Base-by-base conservation (phyloP, 2,113 vertebrate genomes). In the Corydoras sp. region DNA sequence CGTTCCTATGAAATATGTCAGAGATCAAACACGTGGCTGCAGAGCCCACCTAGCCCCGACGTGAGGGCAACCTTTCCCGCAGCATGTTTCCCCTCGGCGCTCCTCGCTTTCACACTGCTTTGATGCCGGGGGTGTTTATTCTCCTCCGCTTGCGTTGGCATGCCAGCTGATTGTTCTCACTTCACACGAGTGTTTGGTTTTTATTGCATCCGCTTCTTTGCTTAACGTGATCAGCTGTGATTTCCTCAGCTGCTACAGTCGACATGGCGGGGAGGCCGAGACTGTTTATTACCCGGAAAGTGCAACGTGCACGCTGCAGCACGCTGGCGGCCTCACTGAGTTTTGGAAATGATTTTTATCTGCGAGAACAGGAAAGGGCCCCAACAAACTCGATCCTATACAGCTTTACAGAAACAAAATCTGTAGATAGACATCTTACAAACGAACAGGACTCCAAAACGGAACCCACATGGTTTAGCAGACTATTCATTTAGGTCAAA, bases 11-110 rank as follows among this genome's bases (percentile, higher is more conserved):
- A 81, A 82, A 77, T 74, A 77, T 84, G 87, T 88, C 88, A 86
- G 83, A 87, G 85, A 88, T 88, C 69, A 84, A 88, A 79, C 87
- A 81, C 80, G 75, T 76, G 82, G 81, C 81, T 83, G 79, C 54
- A 60, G 65, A 67, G 65, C 61, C 76, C 59, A 53, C 65, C 69
- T 50, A 35, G 68, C 9, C 76, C 68, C 71, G 79, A 80, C 81
- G 77, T 76, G 76, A 51, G 81, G 76, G 78, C 73, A 85, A 58
- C 58, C 32, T 64, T 73, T 82, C 65, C 35, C 31, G 60, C 55
- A 75, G 69, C 31, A 79, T 62, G 73, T 74, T 65, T 62, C 32
- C 56, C 18, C 56, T 31, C 73, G 29, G 49, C 29, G 60, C 63
- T 71, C 55, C 71, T 61, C 49, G 30, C 29, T 66, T 58, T 67